These are phyloP conservation scores for Tetramorium alpestre DNA, from an alignment of 1,140 invertebrate species.

Conservation along the genomic window DNA sequence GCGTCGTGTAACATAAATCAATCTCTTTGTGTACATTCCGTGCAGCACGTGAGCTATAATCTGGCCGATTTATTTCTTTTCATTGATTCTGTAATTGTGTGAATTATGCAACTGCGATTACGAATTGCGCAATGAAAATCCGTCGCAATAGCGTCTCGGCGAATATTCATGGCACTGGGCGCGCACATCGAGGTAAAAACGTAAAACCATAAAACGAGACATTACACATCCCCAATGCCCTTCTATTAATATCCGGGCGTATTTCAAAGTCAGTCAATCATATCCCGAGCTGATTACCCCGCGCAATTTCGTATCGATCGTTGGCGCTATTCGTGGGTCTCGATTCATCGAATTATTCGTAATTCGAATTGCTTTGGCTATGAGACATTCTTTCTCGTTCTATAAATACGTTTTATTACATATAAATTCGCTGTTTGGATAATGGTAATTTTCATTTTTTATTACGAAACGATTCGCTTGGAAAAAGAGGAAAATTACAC, in stretches of 20 bases:
- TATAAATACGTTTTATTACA: neutral
- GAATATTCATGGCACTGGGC: neutral
- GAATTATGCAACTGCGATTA: slow-evolving; percentile 18
- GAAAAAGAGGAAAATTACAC: neutral
- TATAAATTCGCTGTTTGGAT: neutral
- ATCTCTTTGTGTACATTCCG: neutral
- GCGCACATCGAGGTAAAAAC: slow-evolving; percentile 49
- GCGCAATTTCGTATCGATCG: slow-evolving; percentile 63
- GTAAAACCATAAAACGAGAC: slow-evolving; percentile 74
- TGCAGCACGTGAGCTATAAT: neutral
- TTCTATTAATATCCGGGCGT: slow-evolving; percentile 77
- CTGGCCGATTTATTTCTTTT: slow-evolving; percentile 28
- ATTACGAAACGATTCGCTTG: neutral
- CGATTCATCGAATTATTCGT: slow-evolving; percentile 33
- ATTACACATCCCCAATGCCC: slow-evolving; percentile 61
- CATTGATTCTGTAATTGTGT: slow-evolving; percentile 6
- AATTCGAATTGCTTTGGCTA: neutral
- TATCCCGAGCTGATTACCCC: slow-evolving; percentile 71
- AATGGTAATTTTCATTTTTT: neutral
- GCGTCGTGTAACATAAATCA: neutral
- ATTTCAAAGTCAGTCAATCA: slow-evolving; percentile 75
- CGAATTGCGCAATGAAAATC: slow-evolving; percentile 27
- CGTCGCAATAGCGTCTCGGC: neutral
- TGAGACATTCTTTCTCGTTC: neutral
- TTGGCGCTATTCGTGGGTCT: slow-evolving; percentile 46